Base-by-base conservation (phyloP, 2,113 vertebrate species). In the Cephalopterus ornatus region DNA sequence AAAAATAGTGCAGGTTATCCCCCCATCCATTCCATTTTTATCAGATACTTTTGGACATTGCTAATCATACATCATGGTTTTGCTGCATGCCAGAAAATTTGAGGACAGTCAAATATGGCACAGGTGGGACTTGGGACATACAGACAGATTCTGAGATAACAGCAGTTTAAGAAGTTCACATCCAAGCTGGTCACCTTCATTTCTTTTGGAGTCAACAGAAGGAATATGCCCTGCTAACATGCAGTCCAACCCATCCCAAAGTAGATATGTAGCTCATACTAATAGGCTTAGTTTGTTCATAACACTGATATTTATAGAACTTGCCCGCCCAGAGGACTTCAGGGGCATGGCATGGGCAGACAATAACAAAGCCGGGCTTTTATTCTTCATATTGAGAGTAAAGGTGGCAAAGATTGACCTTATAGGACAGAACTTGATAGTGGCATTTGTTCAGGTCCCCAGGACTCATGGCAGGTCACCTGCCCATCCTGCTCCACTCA, bases 111-210 rank as follows among this genome's bases (percentile, higher is more conserved):
- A 74, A 21, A 55, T 6, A 32, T 14, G 39, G 26, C 32, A 12
- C 7, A 30, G 41, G 39, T 33, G 13, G 33, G 16, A n/a, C 30
- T 21, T 58, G 37, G 37, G 52, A 83, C 16, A 41, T 7, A 8
- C 0, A 6, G 33, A 9, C 30, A 21, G 20, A 24, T 41, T n/a
- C 28, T 41, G 41, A 66, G 18, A 4, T 26, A 42, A 0, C 10
- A 30, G 7, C 8, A 26, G 6, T 5, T 4, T 17, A 28, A 67
- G 50, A 44, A 39, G 6, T 17, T 79, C 32, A 20, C 9, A 32
- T 18, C 8, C 0, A 0, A 37, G 35, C 39, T 32, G 22, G 7
- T 41, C 37, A 53, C 11, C 13, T 44, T 27, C 16, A 71, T 55
- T 52, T 19, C 37, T 77, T 71, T 23, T 12, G 12, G 46, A 71